Evolutionary conservation across 2,797 vertebrate genomes (phyloP), one percentile per base, ranked within the genome.

Genomic region (Threskiornis aethiopicus): DNA sequence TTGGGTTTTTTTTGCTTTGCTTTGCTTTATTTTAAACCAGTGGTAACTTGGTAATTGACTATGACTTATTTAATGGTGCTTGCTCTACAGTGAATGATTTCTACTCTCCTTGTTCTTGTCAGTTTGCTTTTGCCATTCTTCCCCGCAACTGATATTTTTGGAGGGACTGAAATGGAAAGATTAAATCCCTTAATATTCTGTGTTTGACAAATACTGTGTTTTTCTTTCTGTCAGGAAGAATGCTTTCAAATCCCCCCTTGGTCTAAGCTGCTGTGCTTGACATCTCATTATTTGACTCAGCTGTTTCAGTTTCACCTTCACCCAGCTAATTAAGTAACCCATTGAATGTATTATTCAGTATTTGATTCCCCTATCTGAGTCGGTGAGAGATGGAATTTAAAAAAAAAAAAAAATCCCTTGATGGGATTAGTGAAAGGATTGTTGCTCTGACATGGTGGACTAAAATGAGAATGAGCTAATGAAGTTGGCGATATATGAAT

Each of bases 321-420:
- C 97, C 96, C 93, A 93, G 90, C 97, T 98, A 98, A 98, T 98
- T 97, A 98, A 98, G 91, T 72, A 95, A 95, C 97, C 97, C 97
- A 92, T 95, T 95, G 97, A 95, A 98, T 97, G 91, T 86, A 97
- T 98, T 97, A 97, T 97, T 97, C 96, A 96, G 79, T 78, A 84
- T 96, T 96, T 94, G 97, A 97, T 96, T 97, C 80, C 90, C 91
- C 93, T 86, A 14, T 93, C 84, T 59, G 18, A 92, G 96, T 94
- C 5, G 6, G 78, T 93, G 93, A 96, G 93, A 96, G 89, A 93
- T 87, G 51, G 82, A 89, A 88, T 76, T 71, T 6, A 10, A 55
- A 54, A 76, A 25, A 54, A 76, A 25, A 44, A 55, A 22, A n/a
- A 57, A 35, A 81, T 31, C 47, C 59, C 65, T 95, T 93, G 90